Evolutionary conservation across 1,140 invertebrate species (phyloP).

Genomic region (Zeugodacus cucurbitae): DNA sequence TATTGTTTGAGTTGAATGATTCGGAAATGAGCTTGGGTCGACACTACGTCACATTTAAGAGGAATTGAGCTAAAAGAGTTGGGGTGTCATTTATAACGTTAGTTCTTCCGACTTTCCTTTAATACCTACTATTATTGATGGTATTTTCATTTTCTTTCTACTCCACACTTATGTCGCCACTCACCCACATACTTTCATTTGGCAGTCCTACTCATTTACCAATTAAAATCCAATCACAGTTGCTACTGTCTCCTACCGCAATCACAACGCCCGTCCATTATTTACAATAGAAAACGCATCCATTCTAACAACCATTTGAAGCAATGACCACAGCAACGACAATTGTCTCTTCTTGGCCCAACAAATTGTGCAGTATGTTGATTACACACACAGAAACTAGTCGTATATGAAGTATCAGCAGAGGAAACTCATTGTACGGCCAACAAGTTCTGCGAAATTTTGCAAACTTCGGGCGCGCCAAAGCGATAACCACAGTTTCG

Average conservation of each 20-base stretch:
- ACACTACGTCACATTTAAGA: too few relatives aligned
- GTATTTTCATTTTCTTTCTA: too few relatives aligned
- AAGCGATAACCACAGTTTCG: conserved; percentile 28
- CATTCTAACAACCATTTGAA: background rate
- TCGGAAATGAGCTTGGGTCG: too few relatives aligned
- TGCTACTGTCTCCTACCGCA: background rate
- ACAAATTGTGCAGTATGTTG: background rate
- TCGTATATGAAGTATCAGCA: background rate
- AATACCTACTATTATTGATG: too few relatives aligned
- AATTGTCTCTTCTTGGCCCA: background rate
- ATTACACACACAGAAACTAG: background rate
- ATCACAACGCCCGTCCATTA: background rate
- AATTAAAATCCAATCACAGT: conserved; percentile 3
- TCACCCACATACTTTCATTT: background rate
- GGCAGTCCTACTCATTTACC: background rate
- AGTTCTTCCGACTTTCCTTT: too few relatives aligned
- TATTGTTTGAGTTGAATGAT: too few relatives aligned
- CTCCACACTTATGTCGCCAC: too few relatives aligned
- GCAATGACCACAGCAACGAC: background rate
- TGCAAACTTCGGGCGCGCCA: background rate
- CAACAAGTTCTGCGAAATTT: background rate
- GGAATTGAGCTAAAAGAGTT: too few relatives aligned
- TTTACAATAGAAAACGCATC: background rate
- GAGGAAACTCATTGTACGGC: background rate
- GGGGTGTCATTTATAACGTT: too few relatives aligned